Base-by-base conservation (phyloP, 2,888 invertebrate species). In the Macrostomum cliftonense region DNA sequence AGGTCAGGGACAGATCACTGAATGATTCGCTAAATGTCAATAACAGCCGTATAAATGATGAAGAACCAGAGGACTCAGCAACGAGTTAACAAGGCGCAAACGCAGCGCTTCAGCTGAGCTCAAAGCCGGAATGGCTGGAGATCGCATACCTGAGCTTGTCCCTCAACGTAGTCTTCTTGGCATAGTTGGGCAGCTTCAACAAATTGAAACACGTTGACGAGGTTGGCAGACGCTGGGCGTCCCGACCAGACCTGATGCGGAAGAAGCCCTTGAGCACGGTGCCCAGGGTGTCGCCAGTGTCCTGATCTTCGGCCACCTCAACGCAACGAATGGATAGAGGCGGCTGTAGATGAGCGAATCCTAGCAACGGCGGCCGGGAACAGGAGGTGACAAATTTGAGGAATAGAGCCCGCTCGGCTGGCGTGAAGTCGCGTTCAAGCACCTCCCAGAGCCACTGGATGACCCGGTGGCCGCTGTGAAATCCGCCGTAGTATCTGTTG, bases 391-490 rank as follows among this genome's bases (percentile, higher is more conserved):
- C 70, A 63, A 72, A 71, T 70, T 95, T 95, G 7, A 97, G 76
- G 73, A 97, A 97, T 65, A 91, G 78, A 59, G 82, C 82, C 52
- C 85, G 79, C 71, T 97, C 97, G 47, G 83, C 78, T 63, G 87
- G 83, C 12, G 77, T 79, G 71, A 99, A 97, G 71, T 99, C 95
- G 59, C 85, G 80, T 61, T 86, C 85, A 55, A 97, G 74, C 60
- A 97, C 85, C 71, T 95, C 91, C 97, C 97, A 97, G 46, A 97
- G 76, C 97, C 97, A 97, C 65, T 84, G 82, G 45, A 99, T 85
- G 46, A 99, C 91, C 57, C 87, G 78, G 74, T 95, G 95, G 52
- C 86, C 87, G 75, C 86, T 87, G 71, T 97, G 97, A 73, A 97
- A 97, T 5, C 97, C 97, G 51, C 97, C 97, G 73, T 93, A 97